Percentiles rank a stretch among this genome's conserved stretches.
These are phyloP conservation scores for Clinocottus analis DNA, from an alignment of 2,113 vertebrate genomes.

Conservation along the genomic window DNA sequence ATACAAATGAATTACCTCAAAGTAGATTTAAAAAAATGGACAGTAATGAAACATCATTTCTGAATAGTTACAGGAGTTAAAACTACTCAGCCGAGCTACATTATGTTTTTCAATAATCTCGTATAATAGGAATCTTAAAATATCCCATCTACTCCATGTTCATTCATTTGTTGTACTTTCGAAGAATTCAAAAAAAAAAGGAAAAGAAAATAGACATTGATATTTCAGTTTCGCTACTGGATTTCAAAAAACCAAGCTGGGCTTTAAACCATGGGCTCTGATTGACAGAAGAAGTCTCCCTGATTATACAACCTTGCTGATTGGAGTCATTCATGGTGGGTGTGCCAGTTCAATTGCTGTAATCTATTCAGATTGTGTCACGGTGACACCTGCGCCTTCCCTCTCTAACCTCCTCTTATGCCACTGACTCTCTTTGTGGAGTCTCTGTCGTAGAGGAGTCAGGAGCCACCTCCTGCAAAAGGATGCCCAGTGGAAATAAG, in stretches of 20 bases:
- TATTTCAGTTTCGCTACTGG: background rate
- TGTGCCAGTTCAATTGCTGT: conserved; percentile 63
- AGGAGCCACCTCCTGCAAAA: background rate
- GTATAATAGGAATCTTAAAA: background rate
- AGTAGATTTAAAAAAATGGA: background rate
- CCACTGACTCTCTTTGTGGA: conserved; percentile 15
- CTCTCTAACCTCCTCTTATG: conserved; percentile 26
- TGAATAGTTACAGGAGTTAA: background rate
- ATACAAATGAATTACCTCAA: background rate
- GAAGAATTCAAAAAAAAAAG: background rate
- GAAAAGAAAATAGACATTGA: background rate
- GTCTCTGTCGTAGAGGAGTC: background rate
- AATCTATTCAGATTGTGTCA: conserved; percentile 69
- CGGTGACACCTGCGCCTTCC: conserved; percentile 58
- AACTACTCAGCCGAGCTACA: background rate
- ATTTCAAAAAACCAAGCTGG: background rate
- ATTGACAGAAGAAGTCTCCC: conserved; percentile 53
- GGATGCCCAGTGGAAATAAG: background rate
- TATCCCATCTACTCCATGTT: background rate
- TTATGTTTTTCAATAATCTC: background rate
- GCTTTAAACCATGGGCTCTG: conserved; percentile 28
- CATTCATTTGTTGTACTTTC: background rate
- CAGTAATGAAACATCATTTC: background rate
- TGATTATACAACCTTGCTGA: conserved; percentile 56
- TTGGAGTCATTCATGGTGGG: conserved; percentile 66